Evolutionary conservation across 2,888 invertebrate genomes (phyloP), one percentile per base, ranked within the genome.

Genomic region (Incurvaria masculella): DNA sequence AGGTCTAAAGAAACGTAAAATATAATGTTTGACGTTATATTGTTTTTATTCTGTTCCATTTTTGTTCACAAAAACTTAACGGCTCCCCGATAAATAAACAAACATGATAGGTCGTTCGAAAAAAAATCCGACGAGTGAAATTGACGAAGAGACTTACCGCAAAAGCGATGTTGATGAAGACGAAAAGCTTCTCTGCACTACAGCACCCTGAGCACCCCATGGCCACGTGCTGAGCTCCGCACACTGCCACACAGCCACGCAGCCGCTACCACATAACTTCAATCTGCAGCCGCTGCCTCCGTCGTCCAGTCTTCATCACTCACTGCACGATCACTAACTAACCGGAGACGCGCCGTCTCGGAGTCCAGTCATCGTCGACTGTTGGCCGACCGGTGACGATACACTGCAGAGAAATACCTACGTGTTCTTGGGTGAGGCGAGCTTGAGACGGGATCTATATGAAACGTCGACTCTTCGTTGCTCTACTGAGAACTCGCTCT

Each of bases 121-220:
- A 21, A 42, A 46, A 42, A 14, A 38, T 39, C 38, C 38, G 45
- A 45, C 38, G 19, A 38, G 26, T 2, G 47, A 23, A 23, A 23
- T 11, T 19, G 40, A 39, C 2, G 33, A 42, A 20, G 20, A 21
- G 17, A 64, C 68, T 63, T 49, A 78, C 76, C 62, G 76, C 76
- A 59, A 78, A 76, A 20, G 71, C 72, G 53, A 75, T 68, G 65
- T 78, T 76, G 66, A 78, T 72, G 64, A 78, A 74, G 57, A 76
- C 65, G 66, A 78, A 76, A 52, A 73, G 62, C 53, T 69, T 74
- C 59, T 75, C 70, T 19, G 70, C 65, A 58, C 69, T 61, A 63
- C 75, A 75, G 55, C 69, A 57, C 11, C 67, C 66, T 59, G 65
- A 60, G 61, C 72, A 72, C 53, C 62, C 67, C 74, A 73, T 73